Conservation (phyloP, 2,888 invertebrate species). For the Chymomyza procnemis region DNA sequence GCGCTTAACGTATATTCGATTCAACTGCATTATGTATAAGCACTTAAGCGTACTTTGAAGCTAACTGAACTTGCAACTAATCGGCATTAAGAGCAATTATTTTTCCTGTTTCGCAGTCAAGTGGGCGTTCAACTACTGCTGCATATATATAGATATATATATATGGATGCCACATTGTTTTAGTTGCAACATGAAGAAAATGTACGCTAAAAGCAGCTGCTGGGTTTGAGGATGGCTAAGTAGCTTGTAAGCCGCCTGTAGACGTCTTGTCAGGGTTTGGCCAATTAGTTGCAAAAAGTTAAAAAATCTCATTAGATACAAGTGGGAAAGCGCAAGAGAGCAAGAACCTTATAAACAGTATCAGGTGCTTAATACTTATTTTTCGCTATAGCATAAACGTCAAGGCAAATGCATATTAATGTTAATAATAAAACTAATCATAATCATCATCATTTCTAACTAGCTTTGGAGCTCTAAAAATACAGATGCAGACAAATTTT, state of each 20-base stretch:
- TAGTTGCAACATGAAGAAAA: background rate
- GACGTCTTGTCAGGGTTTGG: background rate
- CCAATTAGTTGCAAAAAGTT: background rate
- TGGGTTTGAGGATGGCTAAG: background rate
- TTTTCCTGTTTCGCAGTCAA: background rate
- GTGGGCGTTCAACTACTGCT: background rate
- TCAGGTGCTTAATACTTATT: background rate
- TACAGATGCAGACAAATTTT: no score
- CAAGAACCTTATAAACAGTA: background rate
- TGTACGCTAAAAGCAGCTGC: background rate
- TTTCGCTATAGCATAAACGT: background rate
- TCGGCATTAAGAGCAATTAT: constrained; percentile 3
- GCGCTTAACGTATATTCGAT: background rate
- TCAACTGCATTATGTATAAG: constrained; percentile 3
- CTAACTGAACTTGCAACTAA: constrained; percentile 2
- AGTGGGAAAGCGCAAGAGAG: background rate
- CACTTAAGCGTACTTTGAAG: background rate
- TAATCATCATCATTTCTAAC: background rate
- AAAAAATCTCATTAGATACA: background rate
- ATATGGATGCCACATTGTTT: background rate
- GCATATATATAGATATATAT: background rate
- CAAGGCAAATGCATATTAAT: background rate
- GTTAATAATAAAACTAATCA: background rate
- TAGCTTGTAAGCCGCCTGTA: background rate
- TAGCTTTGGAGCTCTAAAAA: background rate